phyloP scores from a whole-genome alignment of 2,797 vertebrate species.

The Sarcophilus harrisii region DNA sequence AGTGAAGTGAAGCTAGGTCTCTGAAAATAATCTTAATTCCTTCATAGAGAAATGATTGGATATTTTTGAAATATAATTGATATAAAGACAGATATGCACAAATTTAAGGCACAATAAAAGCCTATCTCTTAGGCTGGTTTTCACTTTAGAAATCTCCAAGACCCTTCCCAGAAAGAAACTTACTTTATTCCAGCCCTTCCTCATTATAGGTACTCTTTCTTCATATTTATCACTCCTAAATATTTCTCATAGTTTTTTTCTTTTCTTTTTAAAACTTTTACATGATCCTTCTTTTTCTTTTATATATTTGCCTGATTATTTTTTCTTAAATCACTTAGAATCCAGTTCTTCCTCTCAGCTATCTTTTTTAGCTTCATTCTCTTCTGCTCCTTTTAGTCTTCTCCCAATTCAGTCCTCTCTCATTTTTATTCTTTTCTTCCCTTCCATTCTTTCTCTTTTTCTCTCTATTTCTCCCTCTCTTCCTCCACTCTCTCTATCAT shows the following conservation, averaged over 20 bases:
- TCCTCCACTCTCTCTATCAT: neutral
- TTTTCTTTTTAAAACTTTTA: neutral
- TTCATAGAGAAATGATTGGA: constrained; percentile 28
- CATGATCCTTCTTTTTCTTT: neutral
- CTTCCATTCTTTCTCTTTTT: neutral
- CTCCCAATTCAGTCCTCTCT: neutral
- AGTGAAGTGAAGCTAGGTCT: neutral
- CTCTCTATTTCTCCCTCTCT: neutral
- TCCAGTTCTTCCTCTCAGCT: neutral
- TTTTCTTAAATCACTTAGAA: neutral
- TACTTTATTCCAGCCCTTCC: neutral
- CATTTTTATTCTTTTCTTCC: neutral
- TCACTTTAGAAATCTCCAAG: neutral
- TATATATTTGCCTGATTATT: neutral
- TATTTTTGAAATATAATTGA: constrained; percentile 24
- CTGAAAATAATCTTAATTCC: neutral
- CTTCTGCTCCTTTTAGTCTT: neutral
- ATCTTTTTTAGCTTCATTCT: neutral
- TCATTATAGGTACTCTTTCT: constrained; percentile 12
- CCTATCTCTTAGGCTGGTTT: neutral
- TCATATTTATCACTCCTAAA: neutral
- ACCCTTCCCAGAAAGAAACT: neutral
- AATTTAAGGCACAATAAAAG: neutral
- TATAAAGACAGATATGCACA: neutral
- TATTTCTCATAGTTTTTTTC: neutral